Percentiles rank a stretch among this genome's conserved stretches.
These are phyloP conservation scores for Orussus abietinus DNA, from an alignment of 1,140 invertebrate species.

Conservation along the genomic window DNA sequence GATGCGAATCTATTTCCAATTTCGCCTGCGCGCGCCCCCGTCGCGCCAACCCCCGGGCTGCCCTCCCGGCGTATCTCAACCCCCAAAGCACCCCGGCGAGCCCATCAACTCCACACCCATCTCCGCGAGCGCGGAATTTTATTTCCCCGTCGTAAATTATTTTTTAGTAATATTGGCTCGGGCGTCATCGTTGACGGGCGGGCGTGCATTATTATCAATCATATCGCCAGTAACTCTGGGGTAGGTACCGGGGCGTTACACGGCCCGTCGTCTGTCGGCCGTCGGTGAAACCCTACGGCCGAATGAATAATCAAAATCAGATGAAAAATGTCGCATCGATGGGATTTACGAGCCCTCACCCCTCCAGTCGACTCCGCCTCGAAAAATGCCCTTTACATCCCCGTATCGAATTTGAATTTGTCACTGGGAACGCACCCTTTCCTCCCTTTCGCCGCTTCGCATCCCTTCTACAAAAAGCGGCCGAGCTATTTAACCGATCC, in stretches of 20 bases:
- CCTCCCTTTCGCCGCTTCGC: too few relatives aligned
- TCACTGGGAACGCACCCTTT: too few relatives aligned
- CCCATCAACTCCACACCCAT: constrained; percentile 18
- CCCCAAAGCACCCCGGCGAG: constrained; percentile 8
- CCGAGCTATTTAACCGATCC: too few relatives aligned
- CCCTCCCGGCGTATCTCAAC: not conserved
- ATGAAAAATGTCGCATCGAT: not conserved
- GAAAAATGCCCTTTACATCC: too few relatives aligned
- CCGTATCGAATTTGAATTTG: too few relatives aligned
- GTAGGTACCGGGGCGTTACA: too few relatives aligned
- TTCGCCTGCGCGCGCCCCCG: not conserved
- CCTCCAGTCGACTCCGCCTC: too few relatives aligned
- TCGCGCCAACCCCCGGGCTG: not conserved
- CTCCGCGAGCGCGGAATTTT: constrained; percentile 24
- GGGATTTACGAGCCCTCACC: not conserved
- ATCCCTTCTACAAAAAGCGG: too few relatives aligned
- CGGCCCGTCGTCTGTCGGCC: too few relatives aligned
- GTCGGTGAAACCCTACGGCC: not conserved
- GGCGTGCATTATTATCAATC: constrained; percentile 36
- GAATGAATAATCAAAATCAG: constrained; percentile 1
- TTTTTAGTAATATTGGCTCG: constrained; percentile 32
- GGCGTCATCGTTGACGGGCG: constrained; percentile 24
- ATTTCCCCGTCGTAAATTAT: constrained; percentile 36
- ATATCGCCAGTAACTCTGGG: too few relatives aligned
- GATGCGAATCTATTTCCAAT: constrained; percentile 11